Conservation (phyloP, 2,113 vertebrate species). For the Pantherophis guttatus region DNA sequence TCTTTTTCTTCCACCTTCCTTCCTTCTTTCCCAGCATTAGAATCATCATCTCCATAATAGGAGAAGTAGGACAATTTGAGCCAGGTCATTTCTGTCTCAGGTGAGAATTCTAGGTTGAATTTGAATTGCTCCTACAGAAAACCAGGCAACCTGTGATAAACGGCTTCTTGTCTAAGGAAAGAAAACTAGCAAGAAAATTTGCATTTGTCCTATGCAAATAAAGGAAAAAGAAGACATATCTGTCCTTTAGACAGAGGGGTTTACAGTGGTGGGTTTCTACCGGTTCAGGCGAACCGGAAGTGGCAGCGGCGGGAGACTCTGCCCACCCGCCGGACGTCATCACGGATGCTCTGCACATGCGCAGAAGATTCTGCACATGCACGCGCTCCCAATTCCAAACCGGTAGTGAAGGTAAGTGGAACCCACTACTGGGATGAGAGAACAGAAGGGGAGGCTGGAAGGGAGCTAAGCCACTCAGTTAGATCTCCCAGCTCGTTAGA, state of each 20-base stretch:
- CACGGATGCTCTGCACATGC: no score
- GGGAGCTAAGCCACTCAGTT: background rate
- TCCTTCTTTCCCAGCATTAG: background rate
- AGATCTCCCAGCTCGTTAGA: background rate
- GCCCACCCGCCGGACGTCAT: no score
- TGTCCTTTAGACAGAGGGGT: background rate
- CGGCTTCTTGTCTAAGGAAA: background rate
- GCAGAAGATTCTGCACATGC: no score
- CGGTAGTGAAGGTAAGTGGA: no score
- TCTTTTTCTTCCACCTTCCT: background rate
- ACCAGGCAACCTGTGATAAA: background rate
- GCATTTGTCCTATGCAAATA: background rate
- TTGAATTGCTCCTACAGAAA: background rate
- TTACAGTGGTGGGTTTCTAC: no score
- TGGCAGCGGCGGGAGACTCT: no score
- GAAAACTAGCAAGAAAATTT: background rate
- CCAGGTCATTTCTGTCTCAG: background rate
- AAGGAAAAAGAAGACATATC: background rate
- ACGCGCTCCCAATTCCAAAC: no score
- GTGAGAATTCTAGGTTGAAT: background rate
- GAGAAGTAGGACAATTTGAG: background rate
- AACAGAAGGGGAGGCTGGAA: background rate
- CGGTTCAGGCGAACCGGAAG: no score
- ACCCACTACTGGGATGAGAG: background rate
- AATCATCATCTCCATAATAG: background rate